These are phyloP conservation scores for Mystacornis crossleyi DNA, from an alignment of 2,113 vertebrate genomes.

Conservation along the genomic window DNA sequence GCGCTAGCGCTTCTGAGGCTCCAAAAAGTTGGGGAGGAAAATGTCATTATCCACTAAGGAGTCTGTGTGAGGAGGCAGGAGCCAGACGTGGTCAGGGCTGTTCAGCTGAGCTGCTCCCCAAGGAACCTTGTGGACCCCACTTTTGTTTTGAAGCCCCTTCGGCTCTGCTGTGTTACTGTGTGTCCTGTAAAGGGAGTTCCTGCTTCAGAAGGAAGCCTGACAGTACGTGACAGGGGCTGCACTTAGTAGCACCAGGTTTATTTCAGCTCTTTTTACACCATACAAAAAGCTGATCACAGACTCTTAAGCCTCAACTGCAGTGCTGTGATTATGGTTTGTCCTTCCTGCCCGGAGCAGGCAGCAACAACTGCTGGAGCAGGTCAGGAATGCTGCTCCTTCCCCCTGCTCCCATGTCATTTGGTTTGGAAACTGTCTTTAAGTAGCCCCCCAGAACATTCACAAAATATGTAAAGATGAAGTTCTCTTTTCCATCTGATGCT, in stretches of 20 bases:
- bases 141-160: neutral
- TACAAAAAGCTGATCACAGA: neutral
- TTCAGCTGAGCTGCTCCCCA: neutral
- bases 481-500: conserved; percentile 39
- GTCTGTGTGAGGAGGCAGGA: neutral
- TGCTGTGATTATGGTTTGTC: neutral
- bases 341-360: neutral
- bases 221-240: neutral
- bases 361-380: neutral
- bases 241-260: conserved; percentile 48
- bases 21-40: neutral
- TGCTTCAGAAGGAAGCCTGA: conserved; percentile 5
- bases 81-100: accelerated
- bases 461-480: neutral
- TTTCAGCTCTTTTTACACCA: neutral
- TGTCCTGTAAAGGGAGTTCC: neutral
- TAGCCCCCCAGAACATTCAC: neutral
- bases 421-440: neutral
- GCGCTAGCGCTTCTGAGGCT: neutral
- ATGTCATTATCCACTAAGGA: neutral
- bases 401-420: neutral
- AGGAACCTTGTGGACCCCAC: neutral
- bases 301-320: neutral
- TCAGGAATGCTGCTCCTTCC: neutral
- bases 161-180: neutral